These are phyloP conservation scores for Eurosta solidaginis DNA, from an alignment of 1,140 invertebrate species.

Conservation along the genomic window DNA sequence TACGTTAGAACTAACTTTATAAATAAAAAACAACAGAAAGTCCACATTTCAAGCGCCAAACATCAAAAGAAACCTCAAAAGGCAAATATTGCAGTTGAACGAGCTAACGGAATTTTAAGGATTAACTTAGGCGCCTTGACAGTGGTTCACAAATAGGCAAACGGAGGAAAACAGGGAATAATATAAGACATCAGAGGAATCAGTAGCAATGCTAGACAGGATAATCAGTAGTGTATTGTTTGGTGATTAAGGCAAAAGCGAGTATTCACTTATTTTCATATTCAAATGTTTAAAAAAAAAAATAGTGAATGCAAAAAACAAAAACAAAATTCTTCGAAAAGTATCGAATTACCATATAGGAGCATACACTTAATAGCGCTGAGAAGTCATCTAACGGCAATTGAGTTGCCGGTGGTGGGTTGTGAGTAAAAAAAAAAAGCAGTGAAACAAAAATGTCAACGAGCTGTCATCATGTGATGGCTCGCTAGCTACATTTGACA, in stretches of 20 bases:
- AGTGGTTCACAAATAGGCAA: not conserved
- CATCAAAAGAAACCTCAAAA: not conserved
- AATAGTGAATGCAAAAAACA: not conserved
- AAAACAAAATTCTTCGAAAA: too few relatives aligned
- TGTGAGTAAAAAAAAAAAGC: not conserved
- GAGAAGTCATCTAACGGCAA: not conserved
- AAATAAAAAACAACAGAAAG: not conserved
- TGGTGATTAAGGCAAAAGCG: not conserved
- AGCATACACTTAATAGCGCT: not conserved
- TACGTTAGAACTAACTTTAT: not conserved
- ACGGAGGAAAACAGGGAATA: not conserved
- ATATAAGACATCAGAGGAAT: not conserved
- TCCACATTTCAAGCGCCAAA: not conserved
- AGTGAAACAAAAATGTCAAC: not conserved
- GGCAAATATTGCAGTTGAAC: not conserved
- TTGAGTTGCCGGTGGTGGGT: not conserved
- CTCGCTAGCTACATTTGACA: not conserved
- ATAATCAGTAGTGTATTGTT: conserved; percentile 12
- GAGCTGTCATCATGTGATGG: not conserved
- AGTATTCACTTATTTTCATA: not conserved
- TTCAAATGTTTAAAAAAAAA: not conserved
- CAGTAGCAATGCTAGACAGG: conserved; percentile 13
- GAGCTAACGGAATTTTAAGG: not conserved
- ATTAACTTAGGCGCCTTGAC: not conserved
- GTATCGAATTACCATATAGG: conserved; percentile 21